phyloP scores from a whole-genome alignment of 2,797 vertebrate genomes.

The Aphelocoma californica region DNA sequence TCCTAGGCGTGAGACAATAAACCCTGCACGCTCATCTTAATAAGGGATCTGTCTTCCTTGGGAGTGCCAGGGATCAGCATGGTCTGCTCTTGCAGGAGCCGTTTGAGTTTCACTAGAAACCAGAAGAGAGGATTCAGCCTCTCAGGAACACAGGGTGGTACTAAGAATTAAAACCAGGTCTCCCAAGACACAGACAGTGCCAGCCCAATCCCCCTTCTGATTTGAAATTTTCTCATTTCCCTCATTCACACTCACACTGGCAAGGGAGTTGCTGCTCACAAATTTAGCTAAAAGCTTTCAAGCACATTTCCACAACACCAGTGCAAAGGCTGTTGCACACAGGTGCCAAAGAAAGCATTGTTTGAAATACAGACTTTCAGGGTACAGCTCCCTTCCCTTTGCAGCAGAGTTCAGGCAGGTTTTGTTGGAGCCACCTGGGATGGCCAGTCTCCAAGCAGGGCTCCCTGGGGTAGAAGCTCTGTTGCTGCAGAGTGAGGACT shows the following conservation, averaged over 20 bases:
- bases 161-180: not conserved
- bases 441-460: not conserved
- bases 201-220: not conserved
- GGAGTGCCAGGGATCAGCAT: not conserved
- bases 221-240: conserved; percentile 9
- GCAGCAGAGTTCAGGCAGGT: not conserved
- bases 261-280: not conserved
- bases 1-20: not conserved
- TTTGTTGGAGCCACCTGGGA: not conserved
- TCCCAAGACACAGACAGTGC: not conserved
- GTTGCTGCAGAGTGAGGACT: not conserved
- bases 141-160: not conserved
- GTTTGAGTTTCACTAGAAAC: not conserved
- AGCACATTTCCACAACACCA: not conserved
- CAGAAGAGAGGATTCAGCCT: not conserved
- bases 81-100: not conserved
- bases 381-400: not conserved
- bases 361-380: not conserved
- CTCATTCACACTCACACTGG: not conserved
- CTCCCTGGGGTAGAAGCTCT: not conserved
- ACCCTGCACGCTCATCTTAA: not conserved
- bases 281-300: conserved; percentile 31
- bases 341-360: not conserved
- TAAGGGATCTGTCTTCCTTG: not conserved
- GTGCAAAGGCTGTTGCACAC: not conserved